Base-by-base conservation (phyloP, 2,113 vertebrate species). In the Eupsittula cactorum region DNA sequence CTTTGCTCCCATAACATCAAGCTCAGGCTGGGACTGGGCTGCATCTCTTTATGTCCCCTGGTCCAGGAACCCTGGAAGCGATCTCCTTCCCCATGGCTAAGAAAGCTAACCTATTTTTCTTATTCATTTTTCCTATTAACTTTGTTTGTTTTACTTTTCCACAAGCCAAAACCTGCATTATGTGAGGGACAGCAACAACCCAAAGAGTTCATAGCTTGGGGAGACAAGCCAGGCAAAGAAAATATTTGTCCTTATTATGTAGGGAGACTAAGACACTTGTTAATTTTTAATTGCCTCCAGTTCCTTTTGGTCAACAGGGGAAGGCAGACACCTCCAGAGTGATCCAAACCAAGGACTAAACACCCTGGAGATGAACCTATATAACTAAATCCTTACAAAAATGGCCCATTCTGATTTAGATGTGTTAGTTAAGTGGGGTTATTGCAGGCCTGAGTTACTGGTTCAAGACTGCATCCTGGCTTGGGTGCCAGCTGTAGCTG, bases 41-140 rank as follows among this genome's bases (percentile, higher is more conserved):
- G 28, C 4, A 2, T 31, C 15, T 39, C 27, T n/a, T 79, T 29
- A 42, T 2, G 10, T 78, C 31, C 23, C 7, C 19, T 0, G 0
- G 2, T 44, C 47, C 0, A 0, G 29, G 16, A 86, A 19, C 35
- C 16, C 13, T 7, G 10, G 18, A 13, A 23, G 2, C 3, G 3
- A 35, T 46, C 70, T 12, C 11, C 19, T 65, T 78, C 47, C 24
- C 19, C 16, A 15, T 1, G 2, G 28, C 57, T n/a, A 57, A 24
- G 21, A 82, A 52, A 44, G 25, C 11, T 7, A 57, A 69, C 9
- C 3, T 35, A 1, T 29, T 80, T 74, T 79, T 47, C 41, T 41
- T 76, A 19, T 9, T n/a, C 10, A 4, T 24, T 20, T 53, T 81
- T 28, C 17, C 14, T n/a, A 2, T 74, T 77, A 68, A 17, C 17